Conservation (phyloP, 1,140 invertebrate species). For the honey bee (Apis mellifera) region Amel_HAv3.1 CM009942.2:11000001-11000500, state of each 20-base stretch:
- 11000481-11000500: not conserved
- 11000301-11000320: too few species aligned
- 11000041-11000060: not conserved
- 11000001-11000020: too few species aligned
- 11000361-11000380: too few species aligned
- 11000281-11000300: too few species aligned
- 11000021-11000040: constrained; percentile 4
- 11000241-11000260: too few species aligned
- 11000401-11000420: too few species aligned
- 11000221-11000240: not conserved
- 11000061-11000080: constrained; percentile 7
- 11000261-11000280: too few species aligned
- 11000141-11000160: not conserved
- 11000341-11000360: too few species aligned
- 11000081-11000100: not conserved
- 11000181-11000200: not conserved
- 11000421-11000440: too few species aligned
- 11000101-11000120: not conserved
- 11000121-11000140: not conserved
- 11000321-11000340: too few species aligned
- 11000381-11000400: too few species aligned
- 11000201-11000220: not conserved
- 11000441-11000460: not conserved
- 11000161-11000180: constrained; percentile 24
- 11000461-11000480: not conserved